A percentile compares a stretch with the other conserved stretches of the same genome.
Evolutionary conservation across 1,140 invertebrate species (phyloP).

Genomic region (Amyelois transitella): DNA sequence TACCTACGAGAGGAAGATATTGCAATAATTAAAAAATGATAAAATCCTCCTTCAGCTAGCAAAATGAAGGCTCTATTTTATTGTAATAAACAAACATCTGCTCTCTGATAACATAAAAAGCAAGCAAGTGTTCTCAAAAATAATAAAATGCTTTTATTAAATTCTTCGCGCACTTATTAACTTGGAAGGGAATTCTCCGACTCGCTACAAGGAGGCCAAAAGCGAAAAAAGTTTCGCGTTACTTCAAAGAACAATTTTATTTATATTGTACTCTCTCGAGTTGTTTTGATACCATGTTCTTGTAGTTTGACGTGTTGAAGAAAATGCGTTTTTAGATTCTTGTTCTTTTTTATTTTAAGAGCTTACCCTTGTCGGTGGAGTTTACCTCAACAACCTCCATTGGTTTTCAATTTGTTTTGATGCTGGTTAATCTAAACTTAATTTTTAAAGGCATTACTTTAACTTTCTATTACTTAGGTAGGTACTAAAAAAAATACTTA

Average conservation of each 20-base stretch:
- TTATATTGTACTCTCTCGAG: conserved; percentile 27
- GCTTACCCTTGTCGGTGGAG: too few species aligned
- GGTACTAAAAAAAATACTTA: too few species aligned
- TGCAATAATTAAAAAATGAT: neutral
- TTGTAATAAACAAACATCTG: conserved; percentile 4
- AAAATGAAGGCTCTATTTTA: neutral
- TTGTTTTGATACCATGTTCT: neutral
- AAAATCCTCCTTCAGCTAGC: neutral
- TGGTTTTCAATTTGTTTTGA: too few species aligned
- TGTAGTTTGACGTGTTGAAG: too few species aligned
- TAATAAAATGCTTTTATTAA: conserved; percentile 59
- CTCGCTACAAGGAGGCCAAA: conserved; percentile 41
- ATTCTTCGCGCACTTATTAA: conserved; percentile 58
- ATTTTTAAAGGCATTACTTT: too few species aligned
- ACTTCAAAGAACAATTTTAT: conserved; percentile 58
- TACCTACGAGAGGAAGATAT: too few species aligned
- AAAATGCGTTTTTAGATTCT: too few species aligned
- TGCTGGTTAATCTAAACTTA: too few species aligned
- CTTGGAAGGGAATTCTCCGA: conserved; percentile 35
- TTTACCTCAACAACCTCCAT: too few species aligned
- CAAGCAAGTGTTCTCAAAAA: conserved; percentile 33
- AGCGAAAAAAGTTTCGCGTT: conserved; percentile 49
- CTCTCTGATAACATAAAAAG: conserved; percentile 23
- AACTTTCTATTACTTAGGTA: too few species aligned
- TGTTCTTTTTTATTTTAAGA: too few species aligned